phyloP scores from a whole-genome alignment of 2,888 invertebrate genomes.

The Pyrrhosoma nymphula region DNA sequence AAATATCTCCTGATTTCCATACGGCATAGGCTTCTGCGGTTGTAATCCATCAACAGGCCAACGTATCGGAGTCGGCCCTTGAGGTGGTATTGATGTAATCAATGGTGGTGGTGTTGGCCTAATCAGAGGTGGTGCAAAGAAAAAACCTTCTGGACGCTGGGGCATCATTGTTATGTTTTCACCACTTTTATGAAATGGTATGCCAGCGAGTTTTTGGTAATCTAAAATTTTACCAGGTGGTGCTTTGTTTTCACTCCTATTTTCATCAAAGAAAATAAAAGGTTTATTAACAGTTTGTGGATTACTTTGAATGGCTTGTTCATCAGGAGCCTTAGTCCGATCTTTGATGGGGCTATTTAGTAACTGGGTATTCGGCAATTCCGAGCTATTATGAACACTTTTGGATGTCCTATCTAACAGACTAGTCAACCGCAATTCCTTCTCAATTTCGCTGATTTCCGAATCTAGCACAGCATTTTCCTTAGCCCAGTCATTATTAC shows the following conservation, averaged over 20 bases:
- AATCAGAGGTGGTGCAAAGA: not conserved
- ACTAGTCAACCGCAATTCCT: not conserved
- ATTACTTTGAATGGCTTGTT: not conserved
- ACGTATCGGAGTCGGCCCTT: not conserved
- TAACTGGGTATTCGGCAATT: not conserved
- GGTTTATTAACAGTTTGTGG: not conserved
- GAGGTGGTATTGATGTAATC: not conserved
- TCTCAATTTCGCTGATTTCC: slow-evolving; percentile 43
- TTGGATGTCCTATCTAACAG: not conserved
- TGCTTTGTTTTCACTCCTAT: not conserved
- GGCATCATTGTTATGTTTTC: not conserved
- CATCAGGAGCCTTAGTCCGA: not conserved
- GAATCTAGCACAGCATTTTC: slow-evolving; percentile 7
- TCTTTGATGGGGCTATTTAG: not conserved
- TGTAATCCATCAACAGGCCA: not conserved
- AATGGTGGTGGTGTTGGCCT: not conserved
- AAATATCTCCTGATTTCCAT: not conserved
- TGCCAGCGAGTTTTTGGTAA: not conserved
- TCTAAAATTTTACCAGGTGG: not conserved
- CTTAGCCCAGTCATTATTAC: not conserved
- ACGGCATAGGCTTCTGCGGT: not conserved
- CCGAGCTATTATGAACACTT: not conserved
- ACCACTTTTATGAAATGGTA: not conserved
- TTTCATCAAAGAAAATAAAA: not conserved
- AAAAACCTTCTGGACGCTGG: not conserved